Conservation (phyloP, 2,113 vertebrate species). For the Eleginops maclovinus region DNA sequence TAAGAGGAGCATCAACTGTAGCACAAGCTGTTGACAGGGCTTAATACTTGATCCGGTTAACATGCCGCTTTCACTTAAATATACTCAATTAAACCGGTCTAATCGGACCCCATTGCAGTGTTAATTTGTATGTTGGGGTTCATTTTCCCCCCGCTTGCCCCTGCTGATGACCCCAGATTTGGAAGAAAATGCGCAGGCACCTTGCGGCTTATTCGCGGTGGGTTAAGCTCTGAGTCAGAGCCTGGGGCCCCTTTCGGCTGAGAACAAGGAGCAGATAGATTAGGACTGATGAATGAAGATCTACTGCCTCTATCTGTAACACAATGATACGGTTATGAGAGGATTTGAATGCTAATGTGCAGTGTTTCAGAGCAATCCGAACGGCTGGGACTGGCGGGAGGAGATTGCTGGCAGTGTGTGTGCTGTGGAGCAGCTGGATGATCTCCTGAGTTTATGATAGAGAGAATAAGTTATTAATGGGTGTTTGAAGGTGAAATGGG, state of each 20-base stretch:
- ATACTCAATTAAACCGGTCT: conserved; percentile 8
- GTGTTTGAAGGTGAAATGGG: conserved; percentile 73
- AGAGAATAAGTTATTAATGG: conserved; percentile 73
- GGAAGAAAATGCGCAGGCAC: conserved; percentile 68
- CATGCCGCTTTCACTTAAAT: conserved; percentile 38
- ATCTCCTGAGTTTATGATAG: conserved; percentile 63
- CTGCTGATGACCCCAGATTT: conserved; percentile 60
- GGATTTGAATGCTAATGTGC: conserved; percentile 77
- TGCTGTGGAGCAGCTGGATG: conserved; percentile 49
- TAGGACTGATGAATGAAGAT: conserved; percentile 78
- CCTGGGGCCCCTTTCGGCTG: conserved; percentile 61
- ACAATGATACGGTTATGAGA: conserved; percentile 72
- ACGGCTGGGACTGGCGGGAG: conserved; percentile 31
- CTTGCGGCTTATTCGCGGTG: conserved; percentile 68
- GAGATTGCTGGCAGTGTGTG: conserved; percentile 46
- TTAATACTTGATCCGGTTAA: conserved; percentile 57
- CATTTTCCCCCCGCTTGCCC: conserved; percentile 28
- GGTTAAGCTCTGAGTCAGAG: conserved; percentile 73
- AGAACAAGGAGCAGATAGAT: conserved; percentile 80
- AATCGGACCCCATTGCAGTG: conserved; percentile 20
- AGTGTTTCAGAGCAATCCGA: conserved; percentile 60
- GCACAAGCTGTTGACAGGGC: conserved; percentile 57
- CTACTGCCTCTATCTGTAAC: conserved; percentile 70
- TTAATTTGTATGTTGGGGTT: conserved; percentile 17
- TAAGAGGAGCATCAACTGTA: conserved; percentile 30